phyloP scores from a whole-genome alignment of 2,888 invertebrate species.

The Microdon myrmicae region DNA sequence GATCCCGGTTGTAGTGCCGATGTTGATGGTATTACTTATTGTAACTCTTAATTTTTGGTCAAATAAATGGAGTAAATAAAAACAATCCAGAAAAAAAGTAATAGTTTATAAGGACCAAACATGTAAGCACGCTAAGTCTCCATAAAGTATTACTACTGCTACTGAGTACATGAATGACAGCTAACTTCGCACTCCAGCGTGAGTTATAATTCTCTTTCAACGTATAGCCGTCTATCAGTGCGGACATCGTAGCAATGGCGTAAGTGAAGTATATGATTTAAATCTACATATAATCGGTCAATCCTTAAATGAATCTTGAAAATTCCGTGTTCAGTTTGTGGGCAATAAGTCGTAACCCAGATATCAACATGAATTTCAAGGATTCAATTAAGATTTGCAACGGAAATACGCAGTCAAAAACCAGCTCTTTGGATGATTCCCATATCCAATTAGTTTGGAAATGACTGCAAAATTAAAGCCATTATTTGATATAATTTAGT shows the following conservation, averaged over 20 bases:
- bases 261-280: constrained; percentile 54
- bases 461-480: constrained; percentile 63
- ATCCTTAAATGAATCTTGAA: constrained; percentile 8
- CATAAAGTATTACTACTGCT: background rate
- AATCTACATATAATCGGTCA: constrained; percentile 37
- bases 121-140: background rate
- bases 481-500: constrained; percentile 55
- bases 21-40: too few species aligned
- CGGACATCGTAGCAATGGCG: constrained; percentile 59
- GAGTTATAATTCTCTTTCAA: constrained; percentile 32
- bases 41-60: too few species aligned
- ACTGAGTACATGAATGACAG: background rate
- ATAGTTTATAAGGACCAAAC: background rate
- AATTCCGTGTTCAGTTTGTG: background rate
- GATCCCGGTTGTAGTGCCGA: too few species aligned
- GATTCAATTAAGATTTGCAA: background rate
- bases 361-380: too few species aligned
- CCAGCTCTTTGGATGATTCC: constrained; percentile 62
- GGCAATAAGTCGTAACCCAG: too few species aligned
- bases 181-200: constrained; percentile 23
- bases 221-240: constrained; percentile 32
- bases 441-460: constrained; percentile 65
- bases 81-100: background rate
- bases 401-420: constrained; percentile 62
- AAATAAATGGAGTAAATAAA: too few species aligned